Percentiles rank a stretch among this genome's conserved stretches.
Evolutionary conservation across 2,888 invertebrate species (phyloP).

Genomic region (Trypoxylon attenuatum): DNA sequence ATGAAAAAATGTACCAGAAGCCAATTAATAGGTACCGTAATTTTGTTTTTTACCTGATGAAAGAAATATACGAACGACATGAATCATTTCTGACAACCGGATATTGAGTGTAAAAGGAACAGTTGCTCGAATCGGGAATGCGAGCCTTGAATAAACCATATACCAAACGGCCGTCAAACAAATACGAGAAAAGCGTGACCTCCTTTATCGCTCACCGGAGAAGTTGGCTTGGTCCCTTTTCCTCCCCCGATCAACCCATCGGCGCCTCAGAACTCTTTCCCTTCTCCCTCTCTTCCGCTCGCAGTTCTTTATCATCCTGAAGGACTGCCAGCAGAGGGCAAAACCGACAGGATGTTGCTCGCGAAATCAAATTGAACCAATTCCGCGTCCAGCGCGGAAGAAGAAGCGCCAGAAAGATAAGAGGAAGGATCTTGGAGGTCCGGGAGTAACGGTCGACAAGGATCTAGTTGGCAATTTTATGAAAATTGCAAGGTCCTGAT

Average conservation of each 20-base stretch:
- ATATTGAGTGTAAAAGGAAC: too few relatives aligned
- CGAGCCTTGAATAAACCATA: too few relatives aligned
- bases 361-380: slow-evolving; percentile 10
- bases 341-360: neutral
- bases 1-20: too few relatives aligned
- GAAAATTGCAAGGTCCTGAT: slow-evolving; percentile 2
- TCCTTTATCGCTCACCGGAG: slow-evolving; percentile 9
- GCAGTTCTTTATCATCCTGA: neutral
- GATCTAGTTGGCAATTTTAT: slow-evolving; percentile 2
- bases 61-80: too few relatives aligned
- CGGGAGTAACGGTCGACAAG: neutral
- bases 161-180: neutral
- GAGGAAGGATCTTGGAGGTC: neutral
- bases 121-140: too few relatives aligned
- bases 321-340: neutral
- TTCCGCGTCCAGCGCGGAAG: slow-evolving; percentile 4
- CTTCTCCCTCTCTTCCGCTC: neutral
- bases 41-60: too few relatives aligned
- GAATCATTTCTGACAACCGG: too few relatives aligned
- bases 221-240: neutral
- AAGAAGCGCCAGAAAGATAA: neutral
- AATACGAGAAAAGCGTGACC: slow-evolving; percentile 6
- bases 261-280: too few relatives aligned
- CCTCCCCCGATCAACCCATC: neutral
- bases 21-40: too few relatives aligned